Evolutionary conservation across 2,888 invertebrate genomes (phyloP), one percentile per base, ranked within the genome.

Genomic region (Mesoligia furuncula): DNA sequence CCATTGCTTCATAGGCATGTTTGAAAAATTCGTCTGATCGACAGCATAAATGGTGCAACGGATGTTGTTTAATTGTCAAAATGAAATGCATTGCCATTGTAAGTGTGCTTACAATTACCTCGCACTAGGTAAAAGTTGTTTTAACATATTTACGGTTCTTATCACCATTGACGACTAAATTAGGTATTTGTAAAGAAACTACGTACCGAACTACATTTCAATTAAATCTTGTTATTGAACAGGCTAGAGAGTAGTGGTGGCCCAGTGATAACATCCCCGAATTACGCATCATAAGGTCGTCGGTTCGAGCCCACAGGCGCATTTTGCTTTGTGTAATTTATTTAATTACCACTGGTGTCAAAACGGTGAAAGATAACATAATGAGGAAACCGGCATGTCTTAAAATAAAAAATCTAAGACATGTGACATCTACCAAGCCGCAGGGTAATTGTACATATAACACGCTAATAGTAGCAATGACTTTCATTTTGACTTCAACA

Each of bases 211-310:
- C 67, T 13, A 72, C 20, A 65, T 39, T 65, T 27, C 13, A 61
- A 78, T 62, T 48, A 31, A 65, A 65, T 42, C 61, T 66, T 64
- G 11, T 36, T 57, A 24, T n/a, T 39, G n/a, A 70, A 57, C n/a
- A 51, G 11, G 6, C 13, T 64, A 1, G 15, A 64, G 24, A 39
- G 8, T 24, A 24, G 8, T 24, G 13, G 13, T 62, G 13, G 7
- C 7, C n/a, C 11, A 24, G 57, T n/a, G 57, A 11, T n/a, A 57
- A 13, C 11, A 6, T 13, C 54, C 54, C 5, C n/a, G 15, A 57
- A 20, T 17, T 54, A 54, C n/a, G 13, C 13, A 24, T 57, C n/a
- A 6, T 0, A n/a, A n/a, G 24, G 51, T 24, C 24, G 24, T 54
- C 9, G 3, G 54, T 24, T 54, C 8, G 24, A 54, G 1, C 8